These are phyloP conservation scores for Eilema griseolum DNA, from an alignment of 2,888 invertebrate species.

Conservation along the genomic window DNA sequence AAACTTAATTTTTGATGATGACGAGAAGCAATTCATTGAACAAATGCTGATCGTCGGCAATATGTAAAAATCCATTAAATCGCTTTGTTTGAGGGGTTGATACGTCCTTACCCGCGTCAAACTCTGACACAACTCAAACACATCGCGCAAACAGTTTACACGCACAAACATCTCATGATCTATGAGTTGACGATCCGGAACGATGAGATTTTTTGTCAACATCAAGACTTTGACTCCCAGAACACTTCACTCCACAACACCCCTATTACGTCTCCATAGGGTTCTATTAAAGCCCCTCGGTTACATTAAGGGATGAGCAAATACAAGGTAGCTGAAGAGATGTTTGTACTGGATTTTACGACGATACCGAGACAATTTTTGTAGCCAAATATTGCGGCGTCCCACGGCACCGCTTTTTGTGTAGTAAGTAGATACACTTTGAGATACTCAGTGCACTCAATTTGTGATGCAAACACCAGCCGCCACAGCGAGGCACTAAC, in stretches of 20 bases:
- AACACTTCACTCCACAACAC: constrained; percentile 17
- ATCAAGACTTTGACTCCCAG: constrained; percentile 30
- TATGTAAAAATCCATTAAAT: constrained; percentile 55
- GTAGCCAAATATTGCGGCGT: constrained; percentile 56
- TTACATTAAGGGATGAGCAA: constrained; percentile 18
- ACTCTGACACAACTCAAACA: constrained; percentile 57
- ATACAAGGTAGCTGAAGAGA: constrained; percentile 48
- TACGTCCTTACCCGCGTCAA: constrained; percentile 45
- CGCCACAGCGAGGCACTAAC: constrained; percentile 3
- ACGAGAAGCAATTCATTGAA: constrained; percentile 30
- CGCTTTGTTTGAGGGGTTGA: constrained; percentile 53
- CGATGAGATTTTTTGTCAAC: constrained; percentile 60
- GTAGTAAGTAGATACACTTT: constrained; percentile 28
- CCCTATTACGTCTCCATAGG: constrained; percentile 33
- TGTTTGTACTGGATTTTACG: constrained; percentile 68
- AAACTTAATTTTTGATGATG: too few species aligned
- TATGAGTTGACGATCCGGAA: constrained; percentile 58
- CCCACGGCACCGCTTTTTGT: constrained; percentile 44
- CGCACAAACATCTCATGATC: constrained; percentile 64
- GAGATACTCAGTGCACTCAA: constrained; percentile 38
- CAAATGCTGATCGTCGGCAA: constrained; percentile 39
- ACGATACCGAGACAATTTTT: constrained; percentile 63
- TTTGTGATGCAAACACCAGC: constrained; percentile 44
- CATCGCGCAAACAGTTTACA: constrained; percentile 67
- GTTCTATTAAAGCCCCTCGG: constrained; percentile 27